Evolutionary conservation across 2,113 vertebrate species (phyloP).

Genomic region (Aix galericulata): DNA sequence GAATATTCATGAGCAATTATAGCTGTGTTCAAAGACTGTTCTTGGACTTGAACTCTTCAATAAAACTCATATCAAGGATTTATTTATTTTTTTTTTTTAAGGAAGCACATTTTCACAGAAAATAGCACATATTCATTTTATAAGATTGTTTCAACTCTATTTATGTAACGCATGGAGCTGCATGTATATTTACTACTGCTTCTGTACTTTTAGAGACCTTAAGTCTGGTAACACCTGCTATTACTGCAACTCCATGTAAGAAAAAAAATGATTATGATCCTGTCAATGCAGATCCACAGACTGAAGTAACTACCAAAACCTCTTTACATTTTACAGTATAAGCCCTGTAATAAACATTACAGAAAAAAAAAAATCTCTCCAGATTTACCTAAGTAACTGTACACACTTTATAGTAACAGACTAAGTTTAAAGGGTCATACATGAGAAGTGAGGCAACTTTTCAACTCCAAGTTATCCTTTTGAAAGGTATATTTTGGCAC

Average conservation of each 20-base stretch:
- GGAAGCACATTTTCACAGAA: not conserved
- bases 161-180: not conserved
- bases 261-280: not conserved
- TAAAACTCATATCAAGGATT: not conserved
- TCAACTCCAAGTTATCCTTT: not conserved
- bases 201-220: not conserved
- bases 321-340: constrained; percentile 7
- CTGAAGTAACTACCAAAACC: constrained; percentile 30
- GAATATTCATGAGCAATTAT: constrained; percentile 62
- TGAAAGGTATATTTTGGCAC: constrained; percentile 39
- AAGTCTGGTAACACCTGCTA: not conserved
- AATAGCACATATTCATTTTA: not conserved
- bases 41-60: constrained; percentile 11
- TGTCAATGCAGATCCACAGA: constrained; percentile 24
- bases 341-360: constrained; percentile 43
- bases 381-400: constrained; percentile 31
- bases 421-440: not conserved
- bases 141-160: not conserved
- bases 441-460: constrained; percentile 9
- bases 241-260: not conserved
- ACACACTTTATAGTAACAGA: constrained; percentile 46
- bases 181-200: not conserved
- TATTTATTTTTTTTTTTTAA: not conserved
- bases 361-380: constrained; percentile 46
- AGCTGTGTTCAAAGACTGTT: constrained; percentile 16